These are phyloP conservation scores for Cyphomyrus discorhynchus DNA, from an alignment of 2,113 vertebrate species.

Conservation along the genomic window DNA sequence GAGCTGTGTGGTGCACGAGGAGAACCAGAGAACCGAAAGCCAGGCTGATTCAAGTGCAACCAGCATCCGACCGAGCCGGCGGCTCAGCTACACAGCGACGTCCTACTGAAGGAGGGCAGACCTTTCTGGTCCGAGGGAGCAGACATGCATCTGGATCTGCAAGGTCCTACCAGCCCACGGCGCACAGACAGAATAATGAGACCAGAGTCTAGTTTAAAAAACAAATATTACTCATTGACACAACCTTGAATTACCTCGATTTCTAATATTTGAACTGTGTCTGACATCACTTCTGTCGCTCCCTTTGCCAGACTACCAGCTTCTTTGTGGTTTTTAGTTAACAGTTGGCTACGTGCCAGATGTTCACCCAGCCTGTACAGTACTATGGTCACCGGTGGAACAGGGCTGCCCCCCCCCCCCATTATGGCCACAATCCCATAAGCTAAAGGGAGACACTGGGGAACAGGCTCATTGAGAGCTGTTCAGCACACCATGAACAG, in stretches of 20 bases:
- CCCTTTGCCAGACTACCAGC: neutral
- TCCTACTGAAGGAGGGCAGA: neutral
- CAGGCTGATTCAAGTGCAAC: neutral
- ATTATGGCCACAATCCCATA: neutral
- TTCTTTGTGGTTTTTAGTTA: neutral
- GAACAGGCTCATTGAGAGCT: neutral
- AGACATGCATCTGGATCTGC: neutral
- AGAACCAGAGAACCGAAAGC: constrained; percentile 14
- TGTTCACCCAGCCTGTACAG: neutral
- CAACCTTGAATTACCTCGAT: neutral
- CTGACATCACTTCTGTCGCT: neutral
- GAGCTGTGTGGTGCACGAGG: neutral
- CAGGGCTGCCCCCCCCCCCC: constrained; percentile 17
- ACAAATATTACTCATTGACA: neutral
- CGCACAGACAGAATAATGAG: neutral
- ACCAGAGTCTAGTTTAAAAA: neutral
- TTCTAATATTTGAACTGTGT: neutral
- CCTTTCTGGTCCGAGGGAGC: neutral
- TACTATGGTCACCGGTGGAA: neutral
- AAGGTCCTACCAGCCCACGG: neutral
- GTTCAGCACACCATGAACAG: neutral
- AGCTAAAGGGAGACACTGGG: neutral
- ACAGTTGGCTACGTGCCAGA: neutral
- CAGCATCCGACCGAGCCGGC: constrained; percentile 44
- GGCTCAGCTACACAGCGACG: constrained; percentile 6